Percentiles rank a stretch among this genome's conserved stretches.
Evolutionary conservation across 2,888 invertebrate species (phyloP).

Genomic region (Atethmia centrago): DNA sequence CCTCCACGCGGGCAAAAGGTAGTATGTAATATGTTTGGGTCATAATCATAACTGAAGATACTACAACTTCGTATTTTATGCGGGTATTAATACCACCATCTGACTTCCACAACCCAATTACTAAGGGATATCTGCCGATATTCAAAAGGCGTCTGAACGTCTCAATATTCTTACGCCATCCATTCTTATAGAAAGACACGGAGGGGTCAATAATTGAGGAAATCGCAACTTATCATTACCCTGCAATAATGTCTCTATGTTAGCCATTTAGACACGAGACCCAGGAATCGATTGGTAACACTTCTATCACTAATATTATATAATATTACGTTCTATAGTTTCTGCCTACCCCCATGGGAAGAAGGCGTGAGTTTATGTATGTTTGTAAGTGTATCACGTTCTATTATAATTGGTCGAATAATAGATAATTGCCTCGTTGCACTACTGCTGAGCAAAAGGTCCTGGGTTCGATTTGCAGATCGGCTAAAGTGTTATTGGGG

Average conservation of each 20-base stretch:
- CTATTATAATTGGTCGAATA: no score
- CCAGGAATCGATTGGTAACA: neutral
- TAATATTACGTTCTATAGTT: no score
- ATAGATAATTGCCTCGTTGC: no score
- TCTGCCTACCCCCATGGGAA: no score
- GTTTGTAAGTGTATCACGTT: no score
- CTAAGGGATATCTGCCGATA: neutral
- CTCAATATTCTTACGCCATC: neutral
- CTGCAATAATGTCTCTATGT: neutral
- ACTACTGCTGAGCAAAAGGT: no score
- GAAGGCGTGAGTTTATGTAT: no score
- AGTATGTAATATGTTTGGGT: neutral
- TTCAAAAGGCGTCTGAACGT: conserved; percentile 7
- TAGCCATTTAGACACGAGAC: neutral
- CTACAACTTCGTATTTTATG: neutral
- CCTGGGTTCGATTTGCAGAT: no score
- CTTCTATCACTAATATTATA: no score
- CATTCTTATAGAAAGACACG: neutral
- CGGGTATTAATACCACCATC: no score
- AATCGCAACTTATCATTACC: conserved; percentile 16
- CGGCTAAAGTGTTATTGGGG: no score
- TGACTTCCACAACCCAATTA: conserved; percentile 17
- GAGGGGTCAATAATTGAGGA: conserved; percentile 5
- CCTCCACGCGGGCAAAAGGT: no score
- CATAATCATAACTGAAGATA: neutral